Evolutionary conservation across 2,888 invertebrate genomes (phyloP).

Genomic region (Norana najaformis): DNA sequence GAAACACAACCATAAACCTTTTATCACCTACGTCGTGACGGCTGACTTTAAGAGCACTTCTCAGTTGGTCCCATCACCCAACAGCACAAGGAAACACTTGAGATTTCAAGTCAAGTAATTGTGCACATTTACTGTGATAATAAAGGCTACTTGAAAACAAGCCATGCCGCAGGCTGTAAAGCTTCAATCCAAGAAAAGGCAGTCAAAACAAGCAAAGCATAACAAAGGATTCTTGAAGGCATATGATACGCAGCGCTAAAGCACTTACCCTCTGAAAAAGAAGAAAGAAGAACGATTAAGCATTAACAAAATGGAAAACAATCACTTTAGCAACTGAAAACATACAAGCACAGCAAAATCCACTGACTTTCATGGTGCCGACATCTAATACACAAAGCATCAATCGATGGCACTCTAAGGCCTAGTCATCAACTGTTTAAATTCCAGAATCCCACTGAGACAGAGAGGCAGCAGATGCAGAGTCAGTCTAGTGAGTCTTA

Average conservation of each 20-base stretch:
- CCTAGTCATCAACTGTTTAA: background rate
- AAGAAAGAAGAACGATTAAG: background rate
- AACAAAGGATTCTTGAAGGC: background rate
- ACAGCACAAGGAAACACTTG: background rate
- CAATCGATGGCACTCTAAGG: background rate
- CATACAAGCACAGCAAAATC: background rate
- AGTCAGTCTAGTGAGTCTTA: background rate
- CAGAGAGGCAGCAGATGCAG: background rate
- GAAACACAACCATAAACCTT: background rate
- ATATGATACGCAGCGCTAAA: background rate
- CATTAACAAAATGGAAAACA: background rate
- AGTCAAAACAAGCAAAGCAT: background rate
- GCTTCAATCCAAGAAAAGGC: background rate
- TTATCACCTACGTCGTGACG: background rate
- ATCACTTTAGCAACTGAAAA: background rate
- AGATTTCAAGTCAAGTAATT: background rate
- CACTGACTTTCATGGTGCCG: background rate
- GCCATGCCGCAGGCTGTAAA: background rate
- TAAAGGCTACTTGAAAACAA: background rate
- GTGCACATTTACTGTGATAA: background rate
- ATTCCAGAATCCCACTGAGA: background rate
- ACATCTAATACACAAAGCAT: background rate
- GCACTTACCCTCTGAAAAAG: conserved; percentile 6
- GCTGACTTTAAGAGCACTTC: background rate
- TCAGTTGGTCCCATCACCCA: background rate